Conservation (phyloP, 1,140 invertebrate genomes). For the Campoletis sonorensis region DNA sequence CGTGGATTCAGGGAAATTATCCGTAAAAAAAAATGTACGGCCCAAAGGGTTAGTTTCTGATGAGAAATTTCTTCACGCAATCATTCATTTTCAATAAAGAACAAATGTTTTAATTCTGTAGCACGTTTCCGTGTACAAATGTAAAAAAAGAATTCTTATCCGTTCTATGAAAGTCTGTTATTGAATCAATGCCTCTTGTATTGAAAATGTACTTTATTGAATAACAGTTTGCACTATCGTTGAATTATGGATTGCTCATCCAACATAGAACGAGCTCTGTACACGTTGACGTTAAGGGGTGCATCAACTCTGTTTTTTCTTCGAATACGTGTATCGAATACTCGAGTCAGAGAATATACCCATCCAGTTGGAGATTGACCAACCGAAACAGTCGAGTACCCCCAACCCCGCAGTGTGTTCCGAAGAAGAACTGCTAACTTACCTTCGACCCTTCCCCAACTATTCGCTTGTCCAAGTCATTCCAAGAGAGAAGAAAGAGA, state of each 20-base stretch:
- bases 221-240: neutral
- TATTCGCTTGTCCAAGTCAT: too few relatives aligned
- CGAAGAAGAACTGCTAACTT: neutral
- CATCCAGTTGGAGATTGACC: constrained; percentile 24
- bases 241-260: neutral
- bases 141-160: too few relatives aligned
- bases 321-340: constrained; percentile 21
- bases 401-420: neutral
- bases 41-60: too few relatives aligned
- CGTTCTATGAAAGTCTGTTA: too few relatives aligned
- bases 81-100: too few relatives aligned
- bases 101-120: too few relatives aligned
- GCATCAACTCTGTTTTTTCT: constrained; percentile 28
- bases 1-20: too few relatives aligned
- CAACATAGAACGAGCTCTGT: neutral
- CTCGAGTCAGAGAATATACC: neutral
- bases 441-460: neutral
- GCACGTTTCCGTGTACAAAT: too few relatives aligned
- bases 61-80: too few relatives aligned
- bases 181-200: neutral
- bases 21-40: too few relatives aligned
- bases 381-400: neutral
- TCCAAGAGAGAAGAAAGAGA: neutral
- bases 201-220: neutral
- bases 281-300: neutral